A percentile compares a stretch with the other conserved stretches of the same genome.
Conservation (phyloP, 2,888 invertebrate species). For the Drosophila melanosoma region DNA sequence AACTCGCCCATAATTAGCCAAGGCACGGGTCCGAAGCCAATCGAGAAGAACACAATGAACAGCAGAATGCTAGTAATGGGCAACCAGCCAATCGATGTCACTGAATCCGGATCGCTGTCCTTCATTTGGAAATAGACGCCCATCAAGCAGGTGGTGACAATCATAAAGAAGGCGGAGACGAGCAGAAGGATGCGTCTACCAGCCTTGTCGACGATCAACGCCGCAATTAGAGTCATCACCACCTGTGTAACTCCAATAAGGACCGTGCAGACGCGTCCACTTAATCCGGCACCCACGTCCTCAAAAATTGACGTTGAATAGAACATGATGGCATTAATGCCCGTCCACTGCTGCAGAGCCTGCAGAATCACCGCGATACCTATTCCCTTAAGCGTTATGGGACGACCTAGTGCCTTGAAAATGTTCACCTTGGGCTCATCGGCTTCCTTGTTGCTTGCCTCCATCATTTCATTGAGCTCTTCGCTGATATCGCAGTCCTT, state of each 20-base stretch:
- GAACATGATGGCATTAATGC: constrained; percentile 93
- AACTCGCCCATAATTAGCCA: constrained; percentile 90
- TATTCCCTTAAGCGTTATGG: constrained; percentile 87
- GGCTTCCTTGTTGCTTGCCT: constrained; percentile 45
- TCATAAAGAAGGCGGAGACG: constrained; percentile 89
- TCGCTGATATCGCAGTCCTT: constrained; percentile 87
- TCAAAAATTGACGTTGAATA: constrained; percentile 91
- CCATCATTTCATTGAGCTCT: constrained; percentile 85
- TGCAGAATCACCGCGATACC: constrained; percentile 90
- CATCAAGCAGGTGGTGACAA: constrained; percentile 88
- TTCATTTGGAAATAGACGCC: constrained; percentile 88
- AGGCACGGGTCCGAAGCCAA: constrained; percentile 94
- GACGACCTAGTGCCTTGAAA: constrained; percentile 86
- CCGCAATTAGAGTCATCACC: constrained; percentile 87
- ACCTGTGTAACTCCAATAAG: constrained; percentile 92
- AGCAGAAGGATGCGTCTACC: constrained; percentile 91
- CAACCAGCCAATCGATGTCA: constrained; percentile 88
- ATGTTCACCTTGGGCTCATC: constrained; percentile 86
- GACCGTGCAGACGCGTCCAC: constrained; percentile 88
- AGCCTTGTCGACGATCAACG: constrained; percentile 90
- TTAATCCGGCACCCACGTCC: constrained; percentile 84
- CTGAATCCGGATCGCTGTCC: constrained; percentile 73
- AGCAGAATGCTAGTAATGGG: constrained; percentile 90
- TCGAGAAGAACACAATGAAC: constrained; percentile 91
- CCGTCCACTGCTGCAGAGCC: constrained; percentile 94